Evolutionary conservation across 1,140 invertebrate species (phyloP).

Genomic region (Anastatus disparis): DNA sequence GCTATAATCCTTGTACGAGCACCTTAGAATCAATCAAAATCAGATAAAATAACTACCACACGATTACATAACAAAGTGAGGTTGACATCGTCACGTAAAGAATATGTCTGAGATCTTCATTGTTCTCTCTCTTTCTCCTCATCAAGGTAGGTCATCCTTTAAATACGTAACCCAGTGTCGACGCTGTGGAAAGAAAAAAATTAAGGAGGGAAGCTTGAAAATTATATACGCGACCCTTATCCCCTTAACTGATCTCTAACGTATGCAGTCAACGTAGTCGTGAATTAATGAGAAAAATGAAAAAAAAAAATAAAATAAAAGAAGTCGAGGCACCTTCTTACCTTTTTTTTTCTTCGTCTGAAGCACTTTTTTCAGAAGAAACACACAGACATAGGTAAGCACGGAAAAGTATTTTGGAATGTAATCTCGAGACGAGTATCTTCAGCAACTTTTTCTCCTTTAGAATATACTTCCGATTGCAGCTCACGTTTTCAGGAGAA

Average conservation of each 20-base stretch:
- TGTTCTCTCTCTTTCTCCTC: conserved; percentile 24
- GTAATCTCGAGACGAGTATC: conserved; percentile 21
- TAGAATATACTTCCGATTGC: conserved; percentile 9
- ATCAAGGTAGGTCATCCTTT: conserved; percentile 1
- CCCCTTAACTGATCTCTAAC: neutral
- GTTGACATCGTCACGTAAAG: neutral
- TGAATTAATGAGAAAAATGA: conserved; percentile 24
- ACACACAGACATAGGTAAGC: no score
- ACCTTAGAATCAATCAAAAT: neutral
- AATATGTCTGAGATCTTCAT: conserved; percentile 30
- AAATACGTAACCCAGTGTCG: neutral
- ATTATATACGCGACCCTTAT: conserved; percentile 4
- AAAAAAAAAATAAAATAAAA: no score
- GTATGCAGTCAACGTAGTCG: neutral
- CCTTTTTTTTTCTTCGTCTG: neutral
- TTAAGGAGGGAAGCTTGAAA: neutral
- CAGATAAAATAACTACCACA: conserved; percentile 24
- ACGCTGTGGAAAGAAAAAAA: conserved; percentile 13
- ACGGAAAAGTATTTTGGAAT: neutral
- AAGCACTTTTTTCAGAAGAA: neutral
- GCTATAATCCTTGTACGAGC: no score
- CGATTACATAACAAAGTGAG: conserved; percentile 15
- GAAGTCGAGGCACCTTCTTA: neutral
- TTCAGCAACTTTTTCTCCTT: neutral
- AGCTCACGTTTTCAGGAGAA: conserved; percentile 9